These are phyloP conservation scores for Psittacula derbiana DNA, from an alignment of 2,797 vertebrate genomes.

Conservation along the genomic window DNA sequence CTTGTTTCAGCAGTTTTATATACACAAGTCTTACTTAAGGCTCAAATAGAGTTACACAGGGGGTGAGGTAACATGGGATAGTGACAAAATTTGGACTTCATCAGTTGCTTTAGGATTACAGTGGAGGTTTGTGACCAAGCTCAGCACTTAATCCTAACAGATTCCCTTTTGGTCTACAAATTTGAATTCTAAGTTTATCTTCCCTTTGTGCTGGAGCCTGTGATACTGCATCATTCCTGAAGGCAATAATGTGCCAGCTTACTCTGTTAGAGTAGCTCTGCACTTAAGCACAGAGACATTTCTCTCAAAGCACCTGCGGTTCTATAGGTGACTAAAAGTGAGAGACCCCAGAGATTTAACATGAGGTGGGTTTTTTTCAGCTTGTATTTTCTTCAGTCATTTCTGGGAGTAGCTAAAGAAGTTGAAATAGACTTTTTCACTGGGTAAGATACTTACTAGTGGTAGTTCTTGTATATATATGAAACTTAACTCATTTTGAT, in stretches of 20 bases:
- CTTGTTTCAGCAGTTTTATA: neutral
- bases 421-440: neutral
- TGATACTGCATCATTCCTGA: neutral
- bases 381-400: neutral
- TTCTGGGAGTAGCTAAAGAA: neutral
- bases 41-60: neutral
- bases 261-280: neutral
- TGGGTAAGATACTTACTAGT: neutral
- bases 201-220: neutral
- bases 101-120: neutral
- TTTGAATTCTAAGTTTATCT: neutral
- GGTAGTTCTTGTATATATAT: neutral
- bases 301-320: neutral
- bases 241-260: neutral
- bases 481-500: neutral
- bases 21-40: neutral
- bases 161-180: neutral
- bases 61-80: neutral
- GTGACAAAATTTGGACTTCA: neutral
- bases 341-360: neutral
- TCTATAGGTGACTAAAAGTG: neutral
- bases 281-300: fast-evolving
- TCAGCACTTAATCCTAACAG: neutral
- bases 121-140: neutral
- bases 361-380: neutral